These are phyloP conservation scores for Arvicanthis niloticus DNA, from an alignment of 2,113 vertebrate genomes.

Conservation along the genomic window DNA sequence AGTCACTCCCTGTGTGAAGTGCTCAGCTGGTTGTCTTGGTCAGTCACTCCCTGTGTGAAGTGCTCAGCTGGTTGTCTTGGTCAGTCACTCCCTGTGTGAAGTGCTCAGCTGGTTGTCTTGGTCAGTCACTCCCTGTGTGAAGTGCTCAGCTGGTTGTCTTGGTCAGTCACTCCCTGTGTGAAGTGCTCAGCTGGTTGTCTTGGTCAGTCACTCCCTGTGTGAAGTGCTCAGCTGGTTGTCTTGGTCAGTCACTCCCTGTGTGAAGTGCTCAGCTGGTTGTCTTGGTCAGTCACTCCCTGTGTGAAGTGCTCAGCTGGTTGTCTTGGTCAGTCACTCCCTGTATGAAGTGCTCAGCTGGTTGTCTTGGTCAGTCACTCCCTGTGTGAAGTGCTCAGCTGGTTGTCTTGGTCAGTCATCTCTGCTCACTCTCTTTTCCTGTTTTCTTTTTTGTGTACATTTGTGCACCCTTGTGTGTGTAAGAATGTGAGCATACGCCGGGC, in stretches of 20 bases:
- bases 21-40: not conserved
- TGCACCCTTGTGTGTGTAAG: not conserved
- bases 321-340: conserved; percentile 17
- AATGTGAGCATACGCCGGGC: no score
- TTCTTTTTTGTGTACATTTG: not conserved
- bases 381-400: not conserved
- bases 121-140: conserved; percentile 8
- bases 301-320: not conserved
- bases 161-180: not conserved
- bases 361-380: conserved; percentile 17
- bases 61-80: not conserved
- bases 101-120: not conserved
- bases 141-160: not conserved
- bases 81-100: conserved; percentile 13
- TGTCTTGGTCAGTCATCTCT: not conserved
- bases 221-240: not conserved
- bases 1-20: not conserved
- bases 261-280: not conserved
- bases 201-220: not conserved
- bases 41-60: conserved; percentile 6
- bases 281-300: conserved; percentile 11
- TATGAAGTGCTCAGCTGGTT: not conserved
- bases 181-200: not conserved
- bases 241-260: conserved; percentile 1
- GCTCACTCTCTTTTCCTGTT: not conserved